These are phyloP conservation scores for Drosophila phalerata DNA, from an alignment of 2,888 invertebrate species.

Conservation along the genomic window DNA sequence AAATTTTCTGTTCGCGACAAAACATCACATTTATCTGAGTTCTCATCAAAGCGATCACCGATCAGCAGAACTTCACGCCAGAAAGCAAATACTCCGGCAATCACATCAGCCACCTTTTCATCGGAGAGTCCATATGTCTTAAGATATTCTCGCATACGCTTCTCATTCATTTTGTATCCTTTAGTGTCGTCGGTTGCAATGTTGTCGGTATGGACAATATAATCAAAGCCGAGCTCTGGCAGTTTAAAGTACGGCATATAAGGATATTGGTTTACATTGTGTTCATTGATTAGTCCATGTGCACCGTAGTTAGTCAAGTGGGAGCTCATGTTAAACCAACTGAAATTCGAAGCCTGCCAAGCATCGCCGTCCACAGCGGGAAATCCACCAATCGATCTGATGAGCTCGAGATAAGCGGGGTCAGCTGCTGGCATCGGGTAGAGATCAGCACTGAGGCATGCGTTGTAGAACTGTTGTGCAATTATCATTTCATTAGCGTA, in stretches of 20 bases:
- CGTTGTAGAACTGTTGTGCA: conserved; percentile 74
- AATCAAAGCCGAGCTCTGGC: conserved; percentile 82
- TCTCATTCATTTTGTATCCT: conserved; percentile 74
- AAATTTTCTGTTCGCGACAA: background rate
- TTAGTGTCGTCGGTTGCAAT: conserved; percentile 73
- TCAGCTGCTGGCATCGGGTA: conserved; percentile 70
- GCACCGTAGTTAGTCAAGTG: conserved; percentile 79
- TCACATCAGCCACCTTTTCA: conserved; percentile 52
- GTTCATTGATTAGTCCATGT: conserved; percentile 69
- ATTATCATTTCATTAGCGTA: conserved; percentile 71
- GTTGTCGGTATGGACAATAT: conserved; percentile 79
- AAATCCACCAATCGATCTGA: conserved; percentile 82
- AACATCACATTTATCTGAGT: conserved; percentile 41
- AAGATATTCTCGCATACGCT: conserved; percentile 77
- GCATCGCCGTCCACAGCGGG: conserved; percentile 80
- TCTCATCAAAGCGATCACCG: conserved; percentile 60
- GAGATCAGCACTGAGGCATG: conserved; percentile 72
- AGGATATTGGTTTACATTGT: conserved; percentile 66
- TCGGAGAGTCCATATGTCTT: conserved; percentile 67
- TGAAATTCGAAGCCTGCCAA: conserved; percentile 73
- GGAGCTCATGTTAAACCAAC: conserved; percentile 84
- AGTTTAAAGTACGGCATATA: conserved; percentile 78
- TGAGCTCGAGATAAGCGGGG: conserved; percentile 75
- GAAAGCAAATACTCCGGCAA: conserved; percentile 73
- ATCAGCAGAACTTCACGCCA: conserved; percentile 68